A percentile compares a stretch with the other conserved stretches of the same genome.
phyloP scores from a whole-genome alignment of 2,797 vertebrate genomes.

The Astyanax mexicanus region DNA sequence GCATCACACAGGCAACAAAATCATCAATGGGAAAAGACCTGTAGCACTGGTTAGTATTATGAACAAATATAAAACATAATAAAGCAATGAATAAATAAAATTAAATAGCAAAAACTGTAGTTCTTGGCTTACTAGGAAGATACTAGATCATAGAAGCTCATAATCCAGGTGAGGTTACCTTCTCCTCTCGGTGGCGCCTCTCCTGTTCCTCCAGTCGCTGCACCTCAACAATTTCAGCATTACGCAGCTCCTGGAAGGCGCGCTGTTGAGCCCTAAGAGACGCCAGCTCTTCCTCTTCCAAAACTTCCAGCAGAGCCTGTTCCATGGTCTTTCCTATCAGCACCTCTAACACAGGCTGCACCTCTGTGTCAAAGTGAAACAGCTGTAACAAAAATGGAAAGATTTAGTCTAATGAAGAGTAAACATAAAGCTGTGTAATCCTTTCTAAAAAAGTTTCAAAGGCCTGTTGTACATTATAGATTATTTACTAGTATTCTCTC shows the following conservation, averaged over 20 bases:
- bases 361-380: slow-evolving; percentile 95
- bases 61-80: no score
- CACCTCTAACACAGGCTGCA: slow-evolving; percentile 88
- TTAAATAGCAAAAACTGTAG: no score
- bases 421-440: no score
- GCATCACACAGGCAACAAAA: no score
- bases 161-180: slow-evolving; percentile 67
- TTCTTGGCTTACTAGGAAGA: no score
- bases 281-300: slow-evolving; percentile 93
- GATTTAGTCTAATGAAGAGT: neutral
- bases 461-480: no score
- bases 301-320: slow-evolving; percentile 90
- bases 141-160: no score
- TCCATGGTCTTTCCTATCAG: slow-evolving; percentile 92
- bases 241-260: slow-evolving; percentile 80
- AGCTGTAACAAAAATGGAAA: slow-evolving; percentile 75
- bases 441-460: no score
- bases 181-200: slow-evolving; percentile 85
- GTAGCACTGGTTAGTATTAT: no score
- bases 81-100: no score
- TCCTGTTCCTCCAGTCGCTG: slow-evolving; percentile 91
- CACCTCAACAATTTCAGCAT: slow-evolving; percentile 86
- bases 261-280: slow-evolving; percentile 79
- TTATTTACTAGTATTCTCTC: no score
- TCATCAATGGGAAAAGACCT: no score